Conservation (phyloP, 2,113 vertebrate species). For the Boleophthalmus pectinirostris region DNA sequence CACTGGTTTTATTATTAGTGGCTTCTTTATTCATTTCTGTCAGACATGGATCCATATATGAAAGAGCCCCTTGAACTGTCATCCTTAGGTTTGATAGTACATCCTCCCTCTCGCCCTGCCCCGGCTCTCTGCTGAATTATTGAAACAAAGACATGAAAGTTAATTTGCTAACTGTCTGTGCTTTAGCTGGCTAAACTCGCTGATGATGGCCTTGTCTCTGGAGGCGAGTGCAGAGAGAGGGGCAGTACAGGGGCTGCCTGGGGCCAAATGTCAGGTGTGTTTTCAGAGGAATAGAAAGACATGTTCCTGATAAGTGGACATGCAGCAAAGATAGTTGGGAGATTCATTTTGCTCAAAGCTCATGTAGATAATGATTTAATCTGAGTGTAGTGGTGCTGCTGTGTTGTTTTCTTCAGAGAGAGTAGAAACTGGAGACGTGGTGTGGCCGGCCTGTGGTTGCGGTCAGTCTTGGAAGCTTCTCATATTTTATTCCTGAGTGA, state of each 20-base stretch:
- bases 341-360: not conserved
- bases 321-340: conserved; percentile 32
- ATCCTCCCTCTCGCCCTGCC: conserved; percentile 48
- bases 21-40: conserved; percentile 31
- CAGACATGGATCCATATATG: conserved; percentile 19
- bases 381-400: not conserved
- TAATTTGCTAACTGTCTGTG: conserved; percentile 78
- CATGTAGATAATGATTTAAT: not conserved
- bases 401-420: conserved; percentile 18
- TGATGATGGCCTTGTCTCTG: conserved; percentile 67
- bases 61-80: conserved; percentile 39
- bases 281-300: conserved; percentile 53
- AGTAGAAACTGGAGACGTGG: conserved; percentile 23
- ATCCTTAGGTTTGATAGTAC: conserved; percentile 41
- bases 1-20: conserved; percentile 28
- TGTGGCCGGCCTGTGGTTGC: conserved; percentile 18
- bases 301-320: conserved; percentile 66
- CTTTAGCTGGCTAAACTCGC: conserved; percentile 74
- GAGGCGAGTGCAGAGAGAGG: conserved; percentile 31
- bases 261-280: conserved; percentile 75
- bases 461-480: conserved; percentile 49
- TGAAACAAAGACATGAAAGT: conserved; percentile 75
- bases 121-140: conserved; percentile 67
- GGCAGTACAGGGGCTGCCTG: conserved; percentile 58
- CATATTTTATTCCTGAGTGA: conserved; percentile 61